phyloP scores from a whole-genome alignment of 2,797 vertebrate species.

The Channa striata region DNA sequence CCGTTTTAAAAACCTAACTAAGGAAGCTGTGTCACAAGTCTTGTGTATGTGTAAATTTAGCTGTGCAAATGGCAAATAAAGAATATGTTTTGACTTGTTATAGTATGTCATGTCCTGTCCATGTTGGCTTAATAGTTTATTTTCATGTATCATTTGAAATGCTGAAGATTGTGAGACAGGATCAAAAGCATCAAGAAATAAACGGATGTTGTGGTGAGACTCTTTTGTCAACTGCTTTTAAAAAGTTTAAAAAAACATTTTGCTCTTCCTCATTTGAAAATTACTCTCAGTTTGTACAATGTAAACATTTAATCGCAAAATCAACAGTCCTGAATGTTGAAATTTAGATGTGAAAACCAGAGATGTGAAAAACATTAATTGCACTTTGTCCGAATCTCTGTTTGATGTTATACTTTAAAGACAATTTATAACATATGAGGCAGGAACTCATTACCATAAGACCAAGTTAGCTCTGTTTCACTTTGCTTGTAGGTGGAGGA shows the following conservation, averaged over 20 bases:
- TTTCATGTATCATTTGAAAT: background rate
- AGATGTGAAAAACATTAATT: background rate
- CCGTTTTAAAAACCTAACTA: too few species aligned
- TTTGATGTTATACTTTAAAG: background rate
- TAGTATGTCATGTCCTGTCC: too few species aligned
- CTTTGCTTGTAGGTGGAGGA: slow-evolving; percentile 23
- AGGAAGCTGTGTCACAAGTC: too few species aligned
- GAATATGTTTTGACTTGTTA: too few species aligned
- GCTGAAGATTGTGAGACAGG: too few species aligned
- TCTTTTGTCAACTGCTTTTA: background rate
- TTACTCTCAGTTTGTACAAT: background rate
- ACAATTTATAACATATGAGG: background rate
- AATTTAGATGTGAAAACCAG: too few species aligned
- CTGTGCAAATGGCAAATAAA: too few species aligned
- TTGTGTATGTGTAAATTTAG: too few species aligned
- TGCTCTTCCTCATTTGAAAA: background rate
- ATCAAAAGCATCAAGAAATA: background rate
- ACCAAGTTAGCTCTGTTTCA: background rate
- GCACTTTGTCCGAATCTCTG: background rate
- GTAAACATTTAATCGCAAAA: too few species aligned
- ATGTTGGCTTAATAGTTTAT: background rate
- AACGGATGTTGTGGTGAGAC: background rate
- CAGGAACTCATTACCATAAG: slow-evolving; percentile 28
- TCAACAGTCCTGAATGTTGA: too few species aligned
- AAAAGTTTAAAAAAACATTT: background rate